Conservation (phyloP, 2,113 vertebrate species). For the Progne subis region DNA sequence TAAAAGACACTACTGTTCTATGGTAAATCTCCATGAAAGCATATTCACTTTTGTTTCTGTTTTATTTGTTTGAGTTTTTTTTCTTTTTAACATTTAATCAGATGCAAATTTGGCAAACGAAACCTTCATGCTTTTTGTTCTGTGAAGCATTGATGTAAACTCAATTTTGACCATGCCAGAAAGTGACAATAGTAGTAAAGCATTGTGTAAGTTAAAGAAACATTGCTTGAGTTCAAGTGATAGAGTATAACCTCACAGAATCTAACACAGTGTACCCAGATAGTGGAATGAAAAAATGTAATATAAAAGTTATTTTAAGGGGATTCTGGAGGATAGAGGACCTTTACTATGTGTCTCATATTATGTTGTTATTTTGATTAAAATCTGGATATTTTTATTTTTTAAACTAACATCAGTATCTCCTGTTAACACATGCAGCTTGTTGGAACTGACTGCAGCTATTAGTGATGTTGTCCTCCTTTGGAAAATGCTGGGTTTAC, state of each 20-base stretch:
- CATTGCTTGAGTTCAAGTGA: neutral
- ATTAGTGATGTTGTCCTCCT: neutral
- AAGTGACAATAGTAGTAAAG: neutral
- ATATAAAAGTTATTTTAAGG: neutral
- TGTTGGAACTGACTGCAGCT: neutral
- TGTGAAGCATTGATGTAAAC: neutral
- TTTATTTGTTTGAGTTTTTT: neutral
- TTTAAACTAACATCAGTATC: neutral
- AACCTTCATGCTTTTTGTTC: neutral
- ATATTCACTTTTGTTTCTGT: neutral
- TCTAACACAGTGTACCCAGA: neutral
- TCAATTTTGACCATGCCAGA: neutral
- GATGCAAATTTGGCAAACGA: neutral
- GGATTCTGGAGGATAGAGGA: neutral
- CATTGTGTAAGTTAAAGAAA: neutral
- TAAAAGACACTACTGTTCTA: neutral
- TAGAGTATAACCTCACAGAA: neutral
- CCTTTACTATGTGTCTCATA: neutral
- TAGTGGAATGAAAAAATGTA: neutral
- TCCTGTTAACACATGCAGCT: neutral
- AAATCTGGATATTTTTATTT: neutral
- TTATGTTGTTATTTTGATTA: conserved; percentile 28
- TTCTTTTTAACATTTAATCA: neutral
- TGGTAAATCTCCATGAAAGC: neutral
- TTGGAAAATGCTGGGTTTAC: neutral